Conservation (phyloP, 2,113 vertebrate genomes). For the Xenopus borealis region DNA sequence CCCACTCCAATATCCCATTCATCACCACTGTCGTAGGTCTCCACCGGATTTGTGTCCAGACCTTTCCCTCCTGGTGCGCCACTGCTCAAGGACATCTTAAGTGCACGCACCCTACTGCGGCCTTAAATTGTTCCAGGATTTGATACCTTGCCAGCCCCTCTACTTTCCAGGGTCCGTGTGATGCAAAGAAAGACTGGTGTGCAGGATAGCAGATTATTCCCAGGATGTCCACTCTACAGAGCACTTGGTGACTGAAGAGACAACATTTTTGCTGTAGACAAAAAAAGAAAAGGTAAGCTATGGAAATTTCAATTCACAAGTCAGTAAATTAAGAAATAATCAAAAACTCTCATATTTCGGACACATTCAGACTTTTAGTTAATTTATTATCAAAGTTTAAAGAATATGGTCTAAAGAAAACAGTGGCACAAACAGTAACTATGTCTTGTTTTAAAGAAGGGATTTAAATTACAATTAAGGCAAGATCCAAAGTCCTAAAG, state of each 20-base stretch:
- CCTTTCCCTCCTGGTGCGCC: conserved; percentile 99
- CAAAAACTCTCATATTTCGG: no score
- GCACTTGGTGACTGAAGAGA: conserved; percentile 5
- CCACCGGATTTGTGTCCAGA: conserved; percentile 98
- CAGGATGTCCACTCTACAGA: not conserved
- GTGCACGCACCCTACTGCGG: conserved; percentile 83
- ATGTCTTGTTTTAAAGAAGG: no score
- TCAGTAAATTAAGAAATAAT: no score
- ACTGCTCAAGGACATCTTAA: conserved; percentile 99
- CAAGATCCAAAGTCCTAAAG: no score
- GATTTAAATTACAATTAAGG: no score
- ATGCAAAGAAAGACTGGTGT: not conserved
- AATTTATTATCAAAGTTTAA: no score
- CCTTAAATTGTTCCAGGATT: conserved; percentile 59
- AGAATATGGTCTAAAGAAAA: no score
- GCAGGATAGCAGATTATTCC: not conserved
- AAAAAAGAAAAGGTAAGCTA: not conserved
- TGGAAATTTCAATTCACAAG: not conserved
- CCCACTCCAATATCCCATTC: conserved; percentile 99
- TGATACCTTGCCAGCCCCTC: conserved; percentile 66
- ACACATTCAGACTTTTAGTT: no score
- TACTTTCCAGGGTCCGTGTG: conserved; percentile 13
- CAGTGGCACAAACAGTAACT: no score
- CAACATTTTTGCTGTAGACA: conserved; percentile 22
- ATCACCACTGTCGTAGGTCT: conserved; percentile 99